Base-by-base conservation (phyloP, 2,113 vertebrate genomes). In the Sorex fumeus region DNA sequence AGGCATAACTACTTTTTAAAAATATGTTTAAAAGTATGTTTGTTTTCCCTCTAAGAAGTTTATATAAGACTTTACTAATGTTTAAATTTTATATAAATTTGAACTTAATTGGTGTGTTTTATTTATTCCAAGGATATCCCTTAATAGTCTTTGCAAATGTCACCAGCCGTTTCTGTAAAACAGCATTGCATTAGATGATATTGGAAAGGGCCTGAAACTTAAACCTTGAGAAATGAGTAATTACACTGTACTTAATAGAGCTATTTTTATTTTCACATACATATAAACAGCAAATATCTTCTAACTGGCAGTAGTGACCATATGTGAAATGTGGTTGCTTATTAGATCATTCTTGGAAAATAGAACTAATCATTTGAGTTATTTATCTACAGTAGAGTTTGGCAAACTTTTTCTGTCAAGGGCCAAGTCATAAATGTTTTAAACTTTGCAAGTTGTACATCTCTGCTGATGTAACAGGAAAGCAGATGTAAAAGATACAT, bases 321-420 rank as follows among this genome's bases (percentile, higher is more conserved):
- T 32, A 47, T 50, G 7, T 92, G 30, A 30, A 74, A 57, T 40
- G 36, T 72, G 8, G 18, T 32, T 77, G 7, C 36, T 72, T 67
- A 25, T 53, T 79, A 84, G 70, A 21, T 93, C 78, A 85, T n/a
- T 93, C 87, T 83, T 90, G 43, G 40, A 84, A 93, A 92, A 66
- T 36, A 92, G 77, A 75, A 87, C 47, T 85, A 91, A 86, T 92
- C 71, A 71, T 72, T 82, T 74, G 47, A 91, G 71, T 87, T 23
- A 79, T 83, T 77, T 80, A 50, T 87, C 15, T 71, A 84, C 62
- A 40, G 1, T 60, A 89, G 32, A 40, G 12, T 25, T 81, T 91
- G 40, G 36, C 77, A 93, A 43, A 80, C 32, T 66, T 70, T 77
- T 67, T 84, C 21, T 66, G 7, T n/a, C 47, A 32, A 89, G 79